Evolutionary conservation across 1,140 invertebrate genomes (phyloP), one percentile per base, ranked within the genome.

Genomic region (Pteromalus puparum): DNA sequence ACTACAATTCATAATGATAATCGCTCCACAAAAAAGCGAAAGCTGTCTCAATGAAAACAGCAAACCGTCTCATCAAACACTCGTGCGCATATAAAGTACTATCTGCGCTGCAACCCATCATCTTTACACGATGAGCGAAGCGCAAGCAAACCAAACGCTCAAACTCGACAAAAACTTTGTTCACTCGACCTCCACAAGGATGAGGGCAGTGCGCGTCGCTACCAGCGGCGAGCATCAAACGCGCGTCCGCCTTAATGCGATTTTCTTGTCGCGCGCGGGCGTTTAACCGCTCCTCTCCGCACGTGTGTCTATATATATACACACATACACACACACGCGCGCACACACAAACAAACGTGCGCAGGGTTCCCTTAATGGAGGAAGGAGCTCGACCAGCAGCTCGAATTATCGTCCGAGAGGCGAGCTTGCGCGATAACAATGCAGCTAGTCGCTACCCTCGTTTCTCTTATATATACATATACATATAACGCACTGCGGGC

Each of bases 191-290:
- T 18, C 53, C 21, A 7, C 53, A 61, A 42, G n/a, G 26, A n/a
- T 34, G 65, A 80, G 28, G 61, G 1, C 30, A 24, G 65, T 4
- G n/a, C n/a, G 24, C 46, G 28, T 30, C 74, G 74, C 1, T 24
- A 28, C 9, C 0, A 80, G 65, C 87, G 89, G 86, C 86, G 82
- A 89, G 87, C 88, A 88, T 90, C 89, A 89, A 89, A 88, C 87
- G 87, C 82, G 28, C 18, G 46, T 78, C 74, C 81, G 86, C 88
- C 88, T 89, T 89, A 89, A 90, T 90, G 89, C 87, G 87, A 87
- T 89, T 89, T 89, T 87, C 88, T 88, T 90, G 89, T 90, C 75
- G 76, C 28, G 83, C 77, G 85, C 83, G 86, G 83, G 85, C 83
- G 86, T 85, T 61, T 61, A 61, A 61, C 53, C 18, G 53, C 53